phyloP scores from a whole-genome alignment of 2,797 vertebrate species.

The Rhinichthys osculus region DNA sequence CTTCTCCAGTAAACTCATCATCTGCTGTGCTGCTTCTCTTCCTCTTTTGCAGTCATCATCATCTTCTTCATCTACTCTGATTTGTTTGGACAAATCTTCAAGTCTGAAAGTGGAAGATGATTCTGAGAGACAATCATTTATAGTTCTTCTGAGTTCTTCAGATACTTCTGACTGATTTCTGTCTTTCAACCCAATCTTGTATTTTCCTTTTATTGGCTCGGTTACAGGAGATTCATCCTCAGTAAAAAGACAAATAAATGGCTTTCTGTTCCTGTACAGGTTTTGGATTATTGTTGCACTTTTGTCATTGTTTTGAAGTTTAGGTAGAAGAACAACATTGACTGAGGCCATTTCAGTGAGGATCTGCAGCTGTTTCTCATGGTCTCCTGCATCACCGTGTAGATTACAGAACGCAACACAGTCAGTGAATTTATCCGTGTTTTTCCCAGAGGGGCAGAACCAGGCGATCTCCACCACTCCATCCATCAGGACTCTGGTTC shows the following conservation, averaged over 20 bases:
- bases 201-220: not conserved
- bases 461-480: conserved; percentile 34
- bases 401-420: not conserved
- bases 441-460: conserved; percentile 50
- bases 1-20: conserved; percentile 1
- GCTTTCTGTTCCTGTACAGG: not conserved
- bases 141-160: not conserved
- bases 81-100: not conserved
- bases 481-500: not conserved
- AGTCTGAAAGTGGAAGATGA: not conserved
- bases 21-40: conserved; percentile 58
- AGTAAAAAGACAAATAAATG: conserved; percentile 20
- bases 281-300: not conserved
- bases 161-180: not conserved
- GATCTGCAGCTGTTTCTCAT: not conserved
- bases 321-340: conserved; percentile 68
- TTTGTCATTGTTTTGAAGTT: conserved; percentile 20
- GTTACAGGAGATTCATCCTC: conserved; percentile 48
- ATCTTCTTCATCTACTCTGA: conserved; percentile 44
- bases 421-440: not conserved
- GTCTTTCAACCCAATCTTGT: not conserved
- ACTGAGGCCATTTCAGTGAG: conserved; percentile 71
- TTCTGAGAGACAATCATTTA: not conserved
- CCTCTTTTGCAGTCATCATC: conserved; percentile 39
- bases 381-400: not conserved